Evolutionary conservation across 2,113 vertebrate species (phyloP), one percentile per base, ranked within the genome.

Genomic region (Seriola aureovittata): DNA sequence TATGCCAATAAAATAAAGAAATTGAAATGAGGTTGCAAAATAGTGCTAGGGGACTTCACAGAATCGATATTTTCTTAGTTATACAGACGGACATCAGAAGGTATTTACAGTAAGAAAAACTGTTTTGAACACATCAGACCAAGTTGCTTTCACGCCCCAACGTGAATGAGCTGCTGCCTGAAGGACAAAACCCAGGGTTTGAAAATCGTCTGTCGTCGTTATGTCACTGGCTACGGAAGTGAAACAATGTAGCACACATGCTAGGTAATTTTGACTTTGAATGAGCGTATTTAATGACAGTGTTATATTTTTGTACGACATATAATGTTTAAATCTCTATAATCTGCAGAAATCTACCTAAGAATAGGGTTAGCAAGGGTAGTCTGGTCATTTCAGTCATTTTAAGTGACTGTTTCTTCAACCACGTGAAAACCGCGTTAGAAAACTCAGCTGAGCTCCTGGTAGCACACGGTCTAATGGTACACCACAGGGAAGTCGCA

Each of bases 181-280:
- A 34, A 70, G 81, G 38, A 0, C 40, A 25, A 0, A 29, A 46
- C 4, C 0, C 19, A 40, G 86, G 87, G 78, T 48, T 4, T 0
- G 0, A n/a, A 8, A 11, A 1, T 1, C 0, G 2, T 29, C 0
- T 0, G 0, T 0, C 0, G 0, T 0, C 2, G 0, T 54, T 19
- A 72, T 0, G 66, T 81, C 75, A 86, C 63, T 23, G 32, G 69
- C 66, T 82, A 81, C 85, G 92, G 93, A 94, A 93, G 87, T 80
- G 34, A 34, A 68, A 58, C 12, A 42, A 52, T 50, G 1, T 40
- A 48, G 25, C 64, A 46, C 84, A 76, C 87, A 84, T 81, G 90
- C 60, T 76, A 19, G 70, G 52, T 81, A 70, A 82, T 67, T 74
- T 83, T 91, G 93, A 93, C 89, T 92, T 93, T 91, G 78, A 71